phyloP scores from a whole-genome alignment of 2,113 vertebrate genomes.

The Hippocampus mohnikei region DNA sequence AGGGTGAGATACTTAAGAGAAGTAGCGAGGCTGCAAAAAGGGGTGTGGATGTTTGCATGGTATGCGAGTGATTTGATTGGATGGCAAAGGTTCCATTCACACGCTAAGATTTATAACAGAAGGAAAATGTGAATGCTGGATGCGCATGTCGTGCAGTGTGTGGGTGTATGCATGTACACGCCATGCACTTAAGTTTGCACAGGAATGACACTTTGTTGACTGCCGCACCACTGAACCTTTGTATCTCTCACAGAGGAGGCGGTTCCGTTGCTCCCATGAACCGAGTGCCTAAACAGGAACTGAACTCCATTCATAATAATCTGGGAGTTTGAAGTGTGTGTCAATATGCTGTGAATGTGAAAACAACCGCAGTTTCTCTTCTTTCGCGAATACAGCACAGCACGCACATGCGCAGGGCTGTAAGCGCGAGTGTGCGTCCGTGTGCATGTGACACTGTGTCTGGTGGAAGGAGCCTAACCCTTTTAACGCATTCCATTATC shows the following conservation, averaged over 20 bases:
- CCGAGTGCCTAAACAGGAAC: slow-evolving; percentile 15
- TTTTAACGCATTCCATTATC: slow-evolving; percentile 73
- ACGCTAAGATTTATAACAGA: slow-evolving; percentile 57
- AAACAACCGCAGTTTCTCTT: slow-evolving; percentile 15
- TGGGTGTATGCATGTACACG: slow-evolving; percentile 21
- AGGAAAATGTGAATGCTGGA: slow-evolving; percentile 50
- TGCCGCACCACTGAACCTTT: slow-evolving; percentile 40
- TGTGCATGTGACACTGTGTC: slow-evolving; percentile 13
- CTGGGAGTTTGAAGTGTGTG: slow-evolving; percentile 4
- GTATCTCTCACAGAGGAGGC: slow-evolving; percentile 26
- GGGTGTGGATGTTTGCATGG: slow-evolving; percentile 36
- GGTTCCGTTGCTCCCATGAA: slow-evolving; percentile 36
- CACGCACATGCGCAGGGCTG: not conserved
- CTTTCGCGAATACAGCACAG: not conserved
- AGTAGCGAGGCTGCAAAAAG: slow-evolving; percentile 27
- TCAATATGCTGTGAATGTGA: slow-evolving; percentile 5
- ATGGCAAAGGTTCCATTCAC: slow-evolving; percentile 56
- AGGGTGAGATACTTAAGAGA: slow-evolving; percentile 13
- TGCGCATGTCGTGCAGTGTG: slow-evolving; percentile 20
- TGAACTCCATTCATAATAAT: slow-evolving; percentile 31
- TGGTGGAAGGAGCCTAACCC: slow-evolving; percentile 63
- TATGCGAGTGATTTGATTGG: slow-evolving; percentile 57
- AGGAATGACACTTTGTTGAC: slow-evolving; percentile 30
- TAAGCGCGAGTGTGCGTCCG: not conserved
- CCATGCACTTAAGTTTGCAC: slow-evolving; percentile 23